Evolutionary conservation across 2,888 invertebrate species (phyloP).

Genomic region (Phytoseiulus persimilis): DNA sequence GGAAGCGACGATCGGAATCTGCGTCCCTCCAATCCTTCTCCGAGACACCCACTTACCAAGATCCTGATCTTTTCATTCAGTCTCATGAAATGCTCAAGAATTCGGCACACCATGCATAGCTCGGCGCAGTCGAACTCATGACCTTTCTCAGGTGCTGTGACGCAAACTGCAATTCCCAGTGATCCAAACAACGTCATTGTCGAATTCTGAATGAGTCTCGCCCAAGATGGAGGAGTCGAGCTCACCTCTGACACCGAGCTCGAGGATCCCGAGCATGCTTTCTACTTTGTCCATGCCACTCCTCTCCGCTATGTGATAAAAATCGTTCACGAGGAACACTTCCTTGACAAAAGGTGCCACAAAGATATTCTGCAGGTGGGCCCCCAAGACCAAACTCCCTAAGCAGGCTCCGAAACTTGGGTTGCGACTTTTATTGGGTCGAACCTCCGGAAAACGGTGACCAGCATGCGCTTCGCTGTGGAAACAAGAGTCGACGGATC

Average conservation of each 20-base stretch:
- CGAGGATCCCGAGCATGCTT: not conserved
- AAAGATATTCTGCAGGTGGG: not conserved
- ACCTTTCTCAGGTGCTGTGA: not conserved
- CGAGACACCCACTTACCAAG: no score
- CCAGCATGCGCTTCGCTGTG: no score
- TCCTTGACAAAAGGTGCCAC: not conserved
- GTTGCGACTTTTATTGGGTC: not conserved
- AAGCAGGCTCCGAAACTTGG: not conserved
- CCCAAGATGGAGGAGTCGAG: no score
- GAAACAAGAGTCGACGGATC: no score
- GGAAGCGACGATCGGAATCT: no score
- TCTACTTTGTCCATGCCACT: not conserved
- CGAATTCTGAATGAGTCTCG: no score
- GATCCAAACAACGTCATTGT: not conserved
- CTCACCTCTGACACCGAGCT: not conserved
- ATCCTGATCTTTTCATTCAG: no score
- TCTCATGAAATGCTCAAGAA: no score
- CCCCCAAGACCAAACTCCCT: not conserved
- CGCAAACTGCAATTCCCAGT: not conserved
- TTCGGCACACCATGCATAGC: no score
- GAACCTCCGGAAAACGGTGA: no score
- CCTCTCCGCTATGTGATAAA: not conserved
- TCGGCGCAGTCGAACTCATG: not conserved
- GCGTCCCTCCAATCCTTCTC: no score
- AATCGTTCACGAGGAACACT: not conserved